Evolutionary conservation across 2,888 invertebrate species (phyloP), one percentile per base, ranked within the genome.

Genomic region (Pristionchus exspectatus): DNA sequence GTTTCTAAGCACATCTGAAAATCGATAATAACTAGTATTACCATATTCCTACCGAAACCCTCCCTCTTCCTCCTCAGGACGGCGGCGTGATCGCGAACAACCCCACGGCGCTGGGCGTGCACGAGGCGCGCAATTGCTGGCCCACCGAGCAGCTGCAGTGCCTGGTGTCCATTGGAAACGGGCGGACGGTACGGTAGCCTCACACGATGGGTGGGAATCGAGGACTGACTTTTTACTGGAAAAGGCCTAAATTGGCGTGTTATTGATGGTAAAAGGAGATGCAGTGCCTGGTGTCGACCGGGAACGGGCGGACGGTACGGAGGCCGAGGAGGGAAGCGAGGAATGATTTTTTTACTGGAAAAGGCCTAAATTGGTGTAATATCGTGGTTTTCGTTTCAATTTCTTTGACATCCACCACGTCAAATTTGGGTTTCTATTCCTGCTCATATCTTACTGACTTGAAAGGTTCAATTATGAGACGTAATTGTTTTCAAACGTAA

Each of bases 21-120:
- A 38, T 38, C 38, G 38, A 38, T 38, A 38, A 38, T 38, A n/a
- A n/a, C n/a, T n/a, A n/a, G n/a, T n/a, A 2, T 5, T 38, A 38
- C 30, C 33, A 9, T 50, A 50, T 12, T 50, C 38, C 21, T 44
- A 81, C 44, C 50, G 81, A 27, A 81, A 81, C 27, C 69, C 18
- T 9, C 9, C n/a, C 3, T 50, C 21, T 56, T n/a, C 9, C 24
- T 30, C 59, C 83, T 18, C 93, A 94, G 91, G 94, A 94, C 87
- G 94, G 94, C 21, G 94, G 94, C n/a, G 94, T 94, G 24, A 88
- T 90, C 74, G 92, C 91, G 33, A 92, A 92, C 88, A 98, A 98
- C 95, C 98, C 98, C 0, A 97, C 97, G 21, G 97, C 97, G 4
- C 97, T 98, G 14, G 98, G 97, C 0, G 96, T 98, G 77, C 98